Evolutionary conservation across 2,797 vertebrate genomes (phyloP).

Genomic region (Miichthys miiuy): DNA sequence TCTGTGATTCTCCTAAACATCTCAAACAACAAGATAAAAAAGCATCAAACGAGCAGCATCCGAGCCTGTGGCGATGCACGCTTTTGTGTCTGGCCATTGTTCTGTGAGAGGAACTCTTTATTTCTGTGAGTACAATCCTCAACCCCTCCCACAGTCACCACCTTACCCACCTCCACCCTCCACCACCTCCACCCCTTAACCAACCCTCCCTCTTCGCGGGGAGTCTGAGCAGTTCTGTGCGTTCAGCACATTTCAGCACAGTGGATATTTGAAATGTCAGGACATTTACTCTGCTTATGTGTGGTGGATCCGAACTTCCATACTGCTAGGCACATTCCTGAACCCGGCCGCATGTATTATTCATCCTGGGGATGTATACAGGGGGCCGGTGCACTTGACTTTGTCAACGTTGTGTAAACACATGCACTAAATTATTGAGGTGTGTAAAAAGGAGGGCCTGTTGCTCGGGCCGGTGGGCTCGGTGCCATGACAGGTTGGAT

Average conservation of each 20-base stretch:
- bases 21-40: conserved; percentile 63
- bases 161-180: conserved; percentile 17
- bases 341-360: conserved; percentile 79
- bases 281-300: conserved; percentile 83
- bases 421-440: conserved; percentile 84
- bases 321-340: conserved; percentile 74
- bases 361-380: conserved; percentile 75
- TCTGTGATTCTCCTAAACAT: conserved; percentile 55
- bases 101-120: conserved; percentile 54
- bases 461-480: conserved; percentile 52
- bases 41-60: conserved; percentile 52
- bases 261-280: conserved; percentile 86
- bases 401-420: conserved; percentile 84
- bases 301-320: conserved; percentile 76
- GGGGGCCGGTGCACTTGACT: conserved; percentile 77
- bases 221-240: conserved; percentile 72
- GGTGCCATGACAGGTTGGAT: conserved; percentile 74
- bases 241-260: conserved; percentile 80
- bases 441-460: conserved; percentile 71
- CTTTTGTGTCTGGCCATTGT: conserved; percentile 65
- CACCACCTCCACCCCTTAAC: conserved; percentile 28
- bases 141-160: conserved; percentile 22
- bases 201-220: conserved; percentile 63
- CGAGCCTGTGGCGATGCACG: conserved; percentile 51
- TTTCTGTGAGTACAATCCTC: conserved; percentile 61